Conservation (phyloP, 2,797 vertebrate genomes). For the Cryptoprocta ferox region DNA sequence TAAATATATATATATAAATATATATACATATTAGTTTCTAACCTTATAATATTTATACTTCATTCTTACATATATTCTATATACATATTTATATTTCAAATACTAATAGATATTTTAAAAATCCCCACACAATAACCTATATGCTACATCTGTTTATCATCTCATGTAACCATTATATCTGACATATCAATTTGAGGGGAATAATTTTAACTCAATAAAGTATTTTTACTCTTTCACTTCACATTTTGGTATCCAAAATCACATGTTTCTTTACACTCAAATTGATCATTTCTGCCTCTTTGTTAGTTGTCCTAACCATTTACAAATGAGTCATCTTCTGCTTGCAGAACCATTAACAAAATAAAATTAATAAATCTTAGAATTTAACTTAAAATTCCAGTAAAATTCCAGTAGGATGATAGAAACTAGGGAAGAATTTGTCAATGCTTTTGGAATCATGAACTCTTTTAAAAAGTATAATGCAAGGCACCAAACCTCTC, state of each 20-base stretch:
- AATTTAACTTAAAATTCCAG: slow-evolving; percentile 5
- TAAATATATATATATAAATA: background rate
- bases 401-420: background rate
- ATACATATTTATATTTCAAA: background rate
- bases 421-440: background rate
- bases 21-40: background rate
- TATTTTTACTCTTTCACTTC: slow-evolving; percentile 22
- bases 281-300: background rate
- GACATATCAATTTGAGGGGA: background rate
- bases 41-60: background rate
- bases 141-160: background rate
- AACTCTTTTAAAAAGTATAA: background rate
- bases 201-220: background rate
- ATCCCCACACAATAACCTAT: background rate
- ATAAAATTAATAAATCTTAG: slow-evolving; percentile 1
- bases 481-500: background rate
- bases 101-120: background rate
- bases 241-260: background rate
- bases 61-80: background rate
- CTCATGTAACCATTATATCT: background rate
- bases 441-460: background rate
- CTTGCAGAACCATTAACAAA: background rate
- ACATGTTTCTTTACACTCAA: background rate
- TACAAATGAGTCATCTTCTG: background rate
- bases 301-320: background rate